Evolutionary conservation across 1,140 invertebrate genomes (phyloP).

Genomic region (Drosophila arawakana): DNA sequence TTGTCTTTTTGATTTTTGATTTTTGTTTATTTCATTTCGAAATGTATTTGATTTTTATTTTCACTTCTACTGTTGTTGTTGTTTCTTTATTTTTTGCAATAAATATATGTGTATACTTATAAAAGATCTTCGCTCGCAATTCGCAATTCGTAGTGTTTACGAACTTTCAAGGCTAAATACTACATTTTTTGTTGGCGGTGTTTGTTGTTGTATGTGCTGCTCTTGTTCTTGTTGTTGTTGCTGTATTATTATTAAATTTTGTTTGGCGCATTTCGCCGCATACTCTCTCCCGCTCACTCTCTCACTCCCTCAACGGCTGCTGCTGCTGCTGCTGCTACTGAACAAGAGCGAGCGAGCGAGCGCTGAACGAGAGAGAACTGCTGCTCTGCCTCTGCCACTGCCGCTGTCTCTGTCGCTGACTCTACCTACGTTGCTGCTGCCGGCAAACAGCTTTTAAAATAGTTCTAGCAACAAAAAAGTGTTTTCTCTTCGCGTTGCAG

Average conservation of each 20-base stretch:
- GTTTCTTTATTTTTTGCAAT: slow-evolving; percentile 13
- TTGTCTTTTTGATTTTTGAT: slow-evolving; percentile 17
- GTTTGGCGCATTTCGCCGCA: slow-evolving; percentile 68
- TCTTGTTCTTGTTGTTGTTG: not conserved
- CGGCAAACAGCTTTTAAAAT: slow-evolving; percentile 59
- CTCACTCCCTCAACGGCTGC: not conserved
- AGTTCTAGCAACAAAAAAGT: slow-evolving; percentile 68
- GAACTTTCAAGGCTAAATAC: slow-evolving; percentile 82
- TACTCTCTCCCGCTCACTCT: slow-evolving; percentile 5
- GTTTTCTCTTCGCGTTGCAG: slow-evolving; percentile 44
- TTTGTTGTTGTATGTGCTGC: slow-evolving; percentile 26
- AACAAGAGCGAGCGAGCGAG: not conserved
- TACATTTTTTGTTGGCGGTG: slow-evolving; percentile 62
- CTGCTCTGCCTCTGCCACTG: slow-evolving; percentile 1
- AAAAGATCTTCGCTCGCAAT: slow-evolving; percentile 61
- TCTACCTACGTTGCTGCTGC: slow-evolving; percentile 3
- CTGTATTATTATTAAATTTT: slow-evolving; percentile 79
- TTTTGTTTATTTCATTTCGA: slow-evolving; percentile 33
- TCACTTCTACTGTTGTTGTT: slow-evolving; percentile 35
- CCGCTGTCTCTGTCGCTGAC: not conserved
- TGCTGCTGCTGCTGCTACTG: not conserved
- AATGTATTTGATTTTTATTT: slow-evolving; percentile 42
- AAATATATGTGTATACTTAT: slow-evolving; percentile 14
- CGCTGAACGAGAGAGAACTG: not conserved
- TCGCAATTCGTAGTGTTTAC: slow-evolving; percentile 71